Evolutionary conservation across 2,113 vertebrate species (phyloP).

Genomic region (Scortum barcoo): DNA sequence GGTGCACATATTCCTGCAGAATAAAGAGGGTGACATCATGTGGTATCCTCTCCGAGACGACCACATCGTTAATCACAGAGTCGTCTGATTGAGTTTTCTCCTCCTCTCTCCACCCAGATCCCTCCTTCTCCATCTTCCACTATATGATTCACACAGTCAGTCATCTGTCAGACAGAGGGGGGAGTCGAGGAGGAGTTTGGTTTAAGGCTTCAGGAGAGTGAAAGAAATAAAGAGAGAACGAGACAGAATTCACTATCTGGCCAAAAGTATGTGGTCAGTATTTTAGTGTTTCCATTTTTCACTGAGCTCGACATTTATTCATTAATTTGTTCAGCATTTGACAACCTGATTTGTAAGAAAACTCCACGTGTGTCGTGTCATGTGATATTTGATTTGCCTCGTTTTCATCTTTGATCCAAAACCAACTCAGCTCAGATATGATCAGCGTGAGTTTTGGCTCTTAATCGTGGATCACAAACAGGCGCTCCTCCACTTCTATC

Average conservation of each 20-base stretch:
- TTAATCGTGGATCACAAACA: neutral
- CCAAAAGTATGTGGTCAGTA: neutral
- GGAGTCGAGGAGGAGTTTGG: neutral
- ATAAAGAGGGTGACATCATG: slow-evolving; percentile 18
- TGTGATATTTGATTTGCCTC: neutral
- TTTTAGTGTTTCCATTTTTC: neutral
- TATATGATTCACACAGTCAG: neutral
- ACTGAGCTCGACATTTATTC: neutral
- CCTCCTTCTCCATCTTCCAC: neutral
- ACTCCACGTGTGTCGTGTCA: neutral
- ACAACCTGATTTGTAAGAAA: too few relatives aligned
- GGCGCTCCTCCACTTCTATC: neutral
- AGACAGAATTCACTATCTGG: neutral
- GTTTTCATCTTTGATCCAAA: neutral
- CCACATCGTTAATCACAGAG: slow-evolving; percentile 10
- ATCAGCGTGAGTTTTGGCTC: neutral
- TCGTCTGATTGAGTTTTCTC: slow-evolving; percentile 2
- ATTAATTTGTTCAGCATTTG: neutral
- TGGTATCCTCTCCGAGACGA: neutral
- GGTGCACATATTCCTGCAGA: neutral
- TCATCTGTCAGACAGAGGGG: neutral
- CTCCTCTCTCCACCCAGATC: neutral
- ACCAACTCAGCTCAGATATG: neutral
- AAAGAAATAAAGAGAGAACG: neutral
- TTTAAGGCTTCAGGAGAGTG: neutral